Evolutionary conservation across 1,140 invertebrate genomes (phyloP).

Genomic region (Drosophila chauvacae): DNA sequence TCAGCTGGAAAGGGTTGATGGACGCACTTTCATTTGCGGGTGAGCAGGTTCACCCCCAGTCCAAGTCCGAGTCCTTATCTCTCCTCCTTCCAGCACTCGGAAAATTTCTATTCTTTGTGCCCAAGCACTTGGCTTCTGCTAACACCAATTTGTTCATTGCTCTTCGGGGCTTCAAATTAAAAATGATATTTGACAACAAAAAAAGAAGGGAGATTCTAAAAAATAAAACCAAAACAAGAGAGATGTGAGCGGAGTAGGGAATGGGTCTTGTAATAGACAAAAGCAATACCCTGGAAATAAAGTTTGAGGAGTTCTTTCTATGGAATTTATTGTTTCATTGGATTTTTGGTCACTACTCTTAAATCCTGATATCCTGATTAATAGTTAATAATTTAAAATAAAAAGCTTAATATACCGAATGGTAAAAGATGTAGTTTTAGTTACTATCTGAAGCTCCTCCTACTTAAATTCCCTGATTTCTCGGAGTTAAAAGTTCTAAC

Average conservation of each 20-base stretch:
- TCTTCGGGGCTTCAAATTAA: constrained; percentile 75
- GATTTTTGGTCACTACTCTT: too few relatives aligned
- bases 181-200: constrained; percentile 62
- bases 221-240: constrained; percentile 19
- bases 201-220: constrained; percentile 11
- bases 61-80: background rate
- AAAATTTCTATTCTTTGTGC: constrained; percentile 42
- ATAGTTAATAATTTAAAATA: too few relatives aligned
- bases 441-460: too few relatives aligned
- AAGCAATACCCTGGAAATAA: constrained; percentile 4
- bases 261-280: background rate
- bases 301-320: background rate
- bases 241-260: background rate
- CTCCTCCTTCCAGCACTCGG: background rate
- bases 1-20: constrained; percentile 64
- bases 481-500: too few relatives aligned
- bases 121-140: constrained; percentile 78
- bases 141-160: constrained; percentile 82
- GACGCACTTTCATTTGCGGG: constrained; percentile 60
- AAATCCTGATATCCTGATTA: too few relatives aligned
- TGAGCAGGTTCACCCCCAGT: constrained; percentile 22
- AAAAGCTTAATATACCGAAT: too few relatives aligned
- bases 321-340: too few relatives aligned
- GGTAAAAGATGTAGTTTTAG: too few relatives aligned
- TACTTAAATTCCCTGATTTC: too few relatives aligned